Evolutionary conservation across 2,797 vertebrate genomes (phyloP).

Genomic region (Platalea minor): DNA sequence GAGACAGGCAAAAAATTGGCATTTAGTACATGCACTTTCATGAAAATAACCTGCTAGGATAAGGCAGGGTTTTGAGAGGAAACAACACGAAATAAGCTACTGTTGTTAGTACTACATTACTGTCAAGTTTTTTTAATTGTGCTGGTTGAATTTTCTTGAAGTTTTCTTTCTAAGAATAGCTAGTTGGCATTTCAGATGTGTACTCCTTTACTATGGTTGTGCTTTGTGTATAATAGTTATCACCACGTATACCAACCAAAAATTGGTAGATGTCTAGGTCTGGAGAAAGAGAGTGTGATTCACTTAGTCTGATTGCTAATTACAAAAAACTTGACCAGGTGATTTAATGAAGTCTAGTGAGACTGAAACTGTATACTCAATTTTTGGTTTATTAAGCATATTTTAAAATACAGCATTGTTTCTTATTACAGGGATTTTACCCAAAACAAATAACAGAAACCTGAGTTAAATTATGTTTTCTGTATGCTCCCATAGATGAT

Average conservation of each 20-base stretch:
- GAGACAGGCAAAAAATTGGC: not conserved
- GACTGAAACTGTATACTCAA: not conserved
- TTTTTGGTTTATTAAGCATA: not conserved
- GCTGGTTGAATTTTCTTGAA: not conserved
- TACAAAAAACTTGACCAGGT: not conserved
- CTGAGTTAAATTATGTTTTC: not conserved
- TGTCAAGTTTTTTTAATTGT: not conserved
- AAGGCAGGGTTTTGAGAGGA: not conserved
- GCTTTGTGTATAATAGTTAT: not conserved
- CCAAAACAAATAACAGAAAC: not conserved
- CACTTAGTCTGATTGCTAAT: not conserved
- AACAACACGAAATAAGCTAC: not conserved
- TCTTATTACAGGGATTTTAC: not conserved
- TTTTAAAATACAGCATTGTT: not conserved
- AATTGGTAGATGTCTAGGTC: not conserved
- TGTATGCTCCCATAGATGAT: not conserved
- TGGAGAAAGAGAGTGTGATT: not conserved
- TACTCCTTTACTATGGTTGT: not conserved
- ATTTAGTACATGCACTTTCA: accelerated
- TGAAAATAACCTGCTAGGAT: not conserved
- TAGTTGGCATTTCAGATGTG: not conserved
- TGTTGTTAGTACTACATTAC: not conserved
- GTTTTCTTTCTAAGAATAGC: not conserved
- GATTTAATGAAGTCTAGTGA: not conserved
- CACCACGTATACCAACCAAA: not conserved